Evolutionary conservation across 2,113 vertebrate genomes (phyloP), one percentile per base, ranked within the genome.

Genomic region (Sitta europaea): DNA sequence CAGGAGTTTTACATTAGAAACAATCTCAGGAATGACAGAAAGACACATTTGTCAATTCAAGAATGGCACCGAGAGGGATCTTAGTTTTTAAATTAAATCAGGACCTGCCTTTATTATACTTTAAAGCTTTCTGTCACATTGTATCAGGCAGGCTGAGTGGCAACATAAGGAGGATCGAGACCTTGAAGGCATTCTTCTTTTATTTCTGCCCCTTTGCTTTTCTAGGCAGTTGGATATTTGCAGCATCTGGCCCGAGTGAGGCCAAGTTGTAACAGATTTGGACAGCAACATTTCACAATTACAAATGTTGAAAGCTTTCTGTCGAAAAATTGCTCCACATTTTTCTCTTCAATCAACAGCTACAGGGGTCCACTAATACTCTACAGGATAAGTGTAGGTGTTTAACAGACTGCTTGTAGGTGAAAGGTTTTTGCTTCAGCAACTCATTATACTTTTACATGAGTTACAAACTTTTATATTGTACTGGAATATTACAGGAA

Each of bases 281-380:
- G 63, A 91, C 71, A 90, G 84, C 42, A 91, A 36, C 72, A 76
- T 93, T 96, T 95, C 81, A 90, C 63, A 93, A 83, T 95, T 93
- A 73, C 29, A 75, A 35, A 90, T 86, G 88, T 91, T 95, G 94
- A 97, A 97, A 96, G 90, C 81, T 96, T 97, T 97, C 94, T 95
- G 73, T 88, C 43, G 36, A 66, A 91, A 96, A 95, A 96, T 71
- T 90, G 77, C 62, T 92, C 22, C 35, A 47, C 75, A 16, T 84
- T 94, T 94, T 89, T 66, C 75, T 86, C 55, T 83, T 88, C 94
- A 79, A 81, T 87, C 65, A 94, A 53, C 47, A 72, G 57, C 73
- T 85, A 35, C 57, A 72, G 86, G 58, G 65, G 61, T 70, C 79
- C 76, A 66, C 72, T 88, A 94, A 79, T 75, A 53, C 36, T 74